phyloP scores from a whole-genome alignment of 2,113 vertebrate species.

The Macquaria australasica region DNA sequence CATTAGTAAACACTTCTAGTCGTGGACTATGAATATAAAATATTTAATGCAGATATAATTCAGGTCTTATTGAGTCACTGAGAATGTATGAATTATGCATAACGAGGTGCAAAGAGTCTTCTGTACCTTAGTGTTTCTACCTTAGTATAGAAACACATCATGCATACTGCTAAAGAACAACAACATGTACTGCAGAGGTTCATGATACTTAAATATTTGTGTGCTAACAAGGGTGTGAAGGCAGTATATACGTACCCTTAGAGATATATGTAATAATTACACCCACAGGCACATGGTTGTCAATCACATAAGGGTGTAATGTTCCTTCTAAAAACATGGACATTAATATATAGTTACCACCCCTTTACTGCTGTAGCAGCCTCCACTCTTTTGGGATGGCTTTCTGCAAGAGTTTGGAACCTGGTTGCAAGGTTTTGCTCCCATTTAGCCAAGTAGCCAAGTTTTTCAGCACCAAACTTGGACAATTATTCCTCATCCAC shows the following conservation, averaged over 20 bases:
- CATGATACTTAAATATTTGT: background rate
- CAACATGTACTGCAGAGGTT: background rate
- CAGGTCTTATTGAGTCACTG: background rate
- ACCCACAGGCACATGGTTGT: background rate
- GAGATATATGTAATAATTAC: background rate
- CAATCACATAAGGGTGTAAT: background rate
- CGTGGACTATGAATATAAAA: background rate
- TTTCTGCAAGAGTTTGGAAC: background rate
- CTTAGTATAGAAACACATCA: background rate
- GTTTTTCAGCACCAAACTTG: background rate
- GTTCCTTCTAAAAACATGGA: background rate
- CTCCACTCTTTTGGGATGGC: background rate
- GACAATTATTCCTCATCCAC: too few relatives aligned
- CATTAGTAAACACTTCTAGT: constrained; percentile 18
- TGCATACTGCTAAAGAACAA: background rate
- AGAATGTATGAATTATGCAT: constrained; percentile 11
- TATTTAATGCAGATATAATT: constrained; percentile 10
- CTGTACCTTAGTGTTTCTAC: background rate
- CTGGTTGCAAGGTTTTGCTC: background rate
- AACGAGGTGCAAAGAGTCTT: constrained; percentile 2
- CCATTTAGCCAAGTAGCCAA: background rate
- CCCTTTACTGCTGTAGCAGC: background rate
- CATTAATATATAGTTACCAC: background rate
- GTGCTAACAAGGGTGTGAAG: background rate
- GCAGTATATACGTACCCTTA: background rate